Evolutionary conservation across 2,113 vertebrate species (phyloP), one percentile per base, ranked within the genome.

Genomic region (Ceyx margarethae): DNA sequence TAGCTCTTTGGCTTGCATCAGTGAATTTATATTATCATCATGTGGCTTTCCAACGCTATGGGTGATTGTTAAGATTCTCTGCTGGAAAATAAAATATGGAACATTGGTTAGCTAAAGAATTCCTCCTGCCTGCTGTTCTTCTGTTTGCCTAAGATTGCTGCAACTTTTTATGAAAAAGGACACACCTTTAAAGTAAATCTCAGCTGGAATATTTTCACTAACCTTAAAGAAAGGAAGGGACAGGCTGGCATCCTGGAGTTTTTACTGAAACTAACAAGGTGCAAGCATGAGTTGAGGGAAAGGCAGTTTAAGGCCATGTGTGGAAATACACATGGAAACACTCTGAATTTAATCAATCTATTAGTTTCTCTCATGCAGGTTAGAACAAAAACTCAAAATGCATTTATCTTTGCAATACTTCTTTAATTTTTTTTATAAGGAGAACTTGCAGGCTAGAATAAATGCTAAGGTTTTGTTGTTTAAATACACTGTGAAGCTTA

Each of bases 21-120:
- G 91, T 90, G 73, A 90, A 95, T 96, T 95, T 96, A 95, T 94
- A 71, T 95, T 96, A 95, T 88, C 91, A 78, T 94, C 95, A 95
- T 95, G 94, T 95, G 91, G 85, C 61, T 94, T 91, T 96, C 76
- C 37, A 95, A 80, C 95, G 2, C 95, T 1, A 95, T 96, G 93
- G 95, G 95, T 96, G 95, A 91, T 95, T 94, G 94, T 96, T 95
- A 95, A 94, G 87, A 75, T 95, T 93, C 95, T 94, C 95, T 95
- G 95, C 40, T 91, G 91, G 95, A 96, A 95, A 96, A 95, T 91
- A 96, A 95, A 95, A 90, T 93, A 64, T 22, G 73, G 91, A 96
- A 95, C 94, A 86, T 91, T 91, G 93, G 73, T 91, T 93, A 94
- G 90, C 91, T 78, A 80, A 94, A 95, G 93, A 95, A 95, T 96